These are phyloP conservation scores for Drosophila biarmipes DNA, from an alignment of 1,140 invertebrate species.

Conservation along the genomic window DNA sequence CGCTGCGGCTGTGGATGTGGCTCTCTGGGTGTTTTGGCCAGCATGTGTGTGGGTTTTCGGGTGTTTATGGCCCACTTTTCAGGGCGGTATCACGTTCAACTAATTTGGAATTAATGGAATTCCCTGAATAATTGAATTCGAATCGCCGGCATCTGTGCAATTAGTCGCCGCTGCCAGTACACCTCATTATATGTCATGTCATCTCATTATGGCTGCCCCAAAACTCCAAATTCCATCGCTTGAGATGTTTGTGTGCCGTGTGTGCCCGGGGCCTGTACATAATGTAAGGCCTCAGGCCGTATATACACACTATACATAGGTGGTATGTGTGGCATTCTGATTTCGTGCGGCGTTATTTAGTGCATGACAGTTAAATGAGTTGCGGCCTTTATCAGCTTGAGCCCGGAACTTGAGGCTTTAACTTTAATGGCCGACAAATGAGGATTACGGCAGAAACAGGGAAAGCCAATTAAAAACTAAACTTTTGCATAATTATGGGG, in stretches of 20 bases:
- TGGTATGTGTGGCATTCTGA: slow-evolving; percentile 49
- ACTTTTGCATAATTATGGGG: slow-evolving; percentile 31
- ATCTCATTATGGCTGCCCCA: slow-evolving; percentile 70
- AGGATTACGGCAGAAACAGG: background rate
- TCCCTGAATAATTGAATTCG: slow-evolving; percentile 82
- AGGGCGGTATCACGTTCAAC: slow-evolving; percentile 55
- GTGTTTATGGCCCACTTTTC: slow-evolving; percentile 14
- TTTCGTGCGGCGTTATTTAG: slow-evolving; percentile 76
- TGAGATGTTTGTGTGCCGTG: background rate
- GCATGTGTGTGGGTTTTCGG: slow-evolving; percentile 2
- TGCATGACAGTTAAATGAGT: slow-evolving; percentile 82
- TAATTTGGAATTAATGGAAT: slow-evolving; percentile 83
- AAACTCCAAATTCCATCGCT: slow-evolving; percentile 25
- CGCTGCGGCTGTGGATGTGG: slow-evolving; percentile 2
- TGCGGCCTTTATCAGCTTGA: slow-evolving; percentile 51
- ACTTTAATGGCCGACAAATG: slow-evolving; percentile 24
- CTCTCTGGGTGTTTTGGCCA: slow-evolving; percentile 4
- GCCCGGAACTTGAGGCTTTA: slow-evolving; percentile 37
- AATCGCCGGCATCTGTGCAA: slow-evolving; percentile 68
- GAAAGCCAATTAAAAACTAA: slow-evolving; percentile 32
- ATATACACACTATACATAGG: slow-evolving; percentile 3
- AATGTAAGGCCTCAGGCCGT: slow-evolving; percentile 65
- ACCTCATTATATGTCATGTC: slow-evolving; percentile 82
- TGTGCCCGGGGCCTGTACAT: slow-evolving; percentile 16
- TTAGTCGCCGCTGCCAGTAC: slow-evolving; percentile 57